Evolutionary conservation across 1,140 invertebrate genomes (phyloP), one percentile per base, ranked within the genome.

Genomic region (Nomia melanderi): DNA sequence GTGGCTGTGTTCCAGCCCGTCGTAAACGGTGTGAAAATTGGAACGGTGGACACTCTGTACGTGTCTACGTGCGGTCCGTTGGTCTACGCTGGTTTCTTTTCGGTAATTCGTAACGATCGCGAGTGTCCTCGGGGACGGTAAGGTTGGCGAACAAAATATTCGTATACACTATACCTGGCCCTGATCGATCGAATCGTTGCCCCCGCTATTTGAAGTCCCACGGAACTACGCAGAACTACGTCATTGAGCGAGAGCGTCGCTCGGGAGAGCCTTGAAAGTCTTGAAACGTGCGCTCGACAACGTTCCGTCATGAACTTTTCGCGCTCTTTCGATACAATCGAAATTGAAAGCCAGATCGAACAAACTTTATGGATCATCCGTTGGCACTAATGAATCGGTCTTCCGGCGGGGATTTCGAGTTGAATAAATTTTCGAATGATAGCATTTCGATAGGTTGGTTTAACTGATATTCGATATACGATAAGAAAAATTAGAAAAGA

Each of bases 111-210:
- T 67, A 25, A 44, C 2, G n/a, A 41, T 0, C 12, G 67, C 3
- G 25, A 54, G 36, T 63, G 56, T 71, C 2, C 11, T 2, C 44
- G 12, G 25, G 11, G 23, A 27, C 1, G 20, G 23, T 8, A 31
- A 17, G 56, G n/a, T 25, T 44, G 67, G 3, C 31, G n/a, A 75
- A 53, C 41, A 62, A 31, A 50, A 69, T 33, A 29, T 36, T 31
- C 31, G 31, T 41, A 44, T 44, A 29, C 12, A 54, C 25, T 63
- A 27, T 47, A 41, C 0, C 17, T n/a, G 36, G 14, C 23, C 14
- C 57, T 71, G 64, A 83, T 83, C 75, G 69, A 83, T 82, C 64
- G 75, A 77, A 82, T 79, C 81, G 64, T 77, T 83, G 67, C 73
- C 64, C 64, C 69, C 59, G 56, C 47, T 62, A 12, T 54, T 67